phyloP scores from a whole-genome alignment of 2,888 invertebrate species.

The Phragmatobia fuliginosa region DNA sequence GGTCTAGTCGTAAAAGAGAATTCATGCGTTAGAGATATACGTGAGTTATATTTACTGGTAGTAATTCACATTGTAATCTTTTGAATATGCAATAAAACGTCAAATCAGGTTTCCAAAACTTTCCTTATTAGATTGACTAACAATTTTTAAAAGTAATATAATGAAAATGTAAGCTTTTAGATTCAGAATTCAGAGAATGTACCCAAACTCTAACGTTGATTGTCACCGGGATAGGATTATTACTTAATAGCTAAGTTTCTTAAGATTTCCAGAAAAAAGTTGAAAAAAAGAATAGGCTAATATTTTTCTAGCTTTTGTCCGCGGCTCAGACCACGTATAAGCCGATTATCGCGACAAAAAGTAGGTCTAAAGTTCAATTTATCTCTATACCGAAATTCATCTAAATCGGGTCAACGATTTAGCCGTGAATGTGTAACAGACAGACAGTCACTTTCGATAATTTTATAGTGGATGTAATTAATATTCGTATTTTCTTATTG shows the following conservation, averaged over 20 bases:
- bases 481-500: neutral
- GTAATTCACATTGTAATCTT: slow-evolving; percentile 6
- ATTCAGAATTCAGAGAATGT: too few relatives aligned
- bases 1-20: slow-evolving; percentile 11
- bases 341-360: too few relatives aligned
- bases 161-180: neutral
- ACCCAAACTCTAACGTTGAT: neutral
- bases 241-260: neutral
- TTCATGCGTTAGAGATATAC: slow-evolving; percentile 11
- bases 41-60: slow-evolving; percentile 4
- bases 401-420: too few relatives aligned
- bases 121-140: neutral
- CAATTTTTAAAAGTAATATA: neutral
- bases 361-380: too few relatives aligned
- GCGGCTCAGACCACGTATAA: too few relatives aligned
- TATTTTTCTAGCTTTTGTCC: too few relatives aligned
- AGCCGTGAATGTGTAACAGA: too few relatives aligned
- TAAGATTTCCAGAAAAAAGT: too few relatives aligned
- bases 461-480: too few relatives aligned
- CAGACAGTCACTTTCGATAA: too few relatives aligned
- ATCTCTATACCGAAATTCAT: too few relatives aligned
- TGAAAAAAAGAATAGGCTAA: too few relatives aligned
- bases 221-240: neutral
- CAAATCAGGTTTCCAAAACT: neutral
- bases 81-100: neutral